Conservation (phyloP, 1,140 invertebrate genomes). For the Zaprionus gabonicus region DNA sequence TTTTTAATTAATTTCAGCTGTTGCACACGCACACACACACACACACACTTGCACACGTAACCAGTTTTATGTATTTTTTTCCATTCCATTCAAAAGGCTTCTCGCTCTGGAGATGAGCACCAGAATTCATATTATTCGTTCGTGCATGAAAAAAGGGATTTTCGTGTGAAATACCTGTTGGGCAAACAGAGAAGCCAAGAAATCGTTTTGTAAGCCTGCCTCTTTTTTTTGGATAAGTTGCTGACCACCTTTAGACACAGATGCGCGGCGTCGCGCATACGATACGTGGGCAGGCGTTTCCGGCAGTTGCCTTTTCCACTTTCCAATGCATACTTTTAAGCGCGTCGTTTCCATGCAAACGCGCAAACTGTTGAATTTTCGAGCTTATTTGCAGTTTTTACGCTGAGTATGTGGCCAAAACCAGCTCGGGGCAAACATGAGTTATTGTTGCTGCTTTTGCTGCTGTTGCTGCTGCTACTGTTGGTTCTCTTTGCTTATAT, state of each 20-base stretch:
- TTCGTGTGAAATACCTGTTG: conserved; percentile 11
- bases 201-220: conserved; percentile 12
- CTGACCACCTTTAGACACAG: conserved; percentile 16
- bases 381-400: conserved; percentile 59
- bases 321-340: conserved; percentile 54
- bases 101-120: conserved; percentile 3
- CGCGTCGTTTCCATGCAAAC: conserved; percentile 17
- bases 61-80: conserved; percentile 12
- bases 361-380: conserved; percentile 68
- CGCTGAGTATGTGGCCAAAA: conserved; percentile 6
- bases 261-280: conserved; percentile 16
- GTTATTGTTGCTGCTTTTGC: conserved; percentile 18
- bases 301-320: conserved; percentile 30
- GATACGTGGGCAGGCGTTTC: conserved; percentile 7
- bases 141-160: conserved; percentile 24
- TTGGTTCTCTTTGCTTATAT: conserved; percentile 51
- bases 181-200: not conserved
- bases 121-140: conserved; percentile 20
- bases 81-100: conserved; percentile 1
- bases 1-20: conserved; percentile 74
- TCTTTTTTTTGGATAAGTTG: not conserved
- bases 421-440: conserved; percentile 28
- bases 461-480: not conserved
- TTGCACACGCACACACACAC: conserved; percentile 28
- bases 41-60: conserved; percentile 19